Evolutionary conservation across 2,888 invertebrate genomes (phyloP), one percentile per base, ranked within the genome.

Genomic region (Hyles lineata): DNA sequence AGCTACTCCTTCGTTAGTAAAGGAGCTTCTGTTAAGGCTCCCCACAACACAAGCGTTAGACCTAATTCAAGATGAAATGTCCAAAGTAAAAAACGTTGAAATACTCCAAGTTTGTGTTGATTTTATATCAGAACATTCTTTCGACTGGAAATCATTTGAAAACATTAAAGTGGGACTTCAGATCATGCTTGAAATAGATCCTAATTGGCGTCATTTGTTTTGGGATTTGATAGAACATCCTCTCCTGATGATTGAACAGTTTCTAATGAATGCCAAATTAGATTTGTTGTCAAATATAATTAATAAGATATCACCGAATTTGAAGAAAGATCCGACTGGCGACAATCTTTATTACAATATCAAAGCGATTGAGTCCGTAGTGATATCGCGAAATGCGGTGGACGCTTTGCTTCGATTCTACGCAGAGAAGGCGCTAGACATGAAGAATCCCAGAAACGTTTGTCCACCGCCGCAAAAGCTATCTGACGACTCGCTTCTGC

Each of bases 231-330:
- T 97, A 25, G 95, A 96, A 69, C 95, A 95, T 77, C 98, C 98
- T 0, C 86, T 97, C 60, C 89, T 97, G 5, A 96, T 98, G 83
- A 93, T 98, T 11, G 98, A 98, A 85, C 97, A 98, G 85, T 95
- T 98, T 72, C 88, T 98, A 17, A 98, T 98, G 98, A 98, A 98
- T 85, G 97, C 96, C 0, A 97, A 97, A 85, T 92, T 98, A 71
- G 97, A 97, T 79, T 92, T 95, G 71, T 90, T 98, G 9, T 93
- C 95, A 0, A 94, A 93, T 59, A 95, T 97, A 5, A 85, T 97
- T 35, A 93, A 94, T n/a, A 93, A 95, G 35, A 95, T 96, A 21
- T 91, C 95, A n/a, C 90, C 94, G 19, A 90, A 81, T 77, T 83
- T 89, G 71, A 93, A 90, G 77, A 88, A 81, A 60, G 94, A 95